Evolutionary conservation across 2,113 vertebrate species (phyloP), one percentile per base, ranked within the genome.

Genomic region (Dunckerocampus dactyliophorus): DNA sequence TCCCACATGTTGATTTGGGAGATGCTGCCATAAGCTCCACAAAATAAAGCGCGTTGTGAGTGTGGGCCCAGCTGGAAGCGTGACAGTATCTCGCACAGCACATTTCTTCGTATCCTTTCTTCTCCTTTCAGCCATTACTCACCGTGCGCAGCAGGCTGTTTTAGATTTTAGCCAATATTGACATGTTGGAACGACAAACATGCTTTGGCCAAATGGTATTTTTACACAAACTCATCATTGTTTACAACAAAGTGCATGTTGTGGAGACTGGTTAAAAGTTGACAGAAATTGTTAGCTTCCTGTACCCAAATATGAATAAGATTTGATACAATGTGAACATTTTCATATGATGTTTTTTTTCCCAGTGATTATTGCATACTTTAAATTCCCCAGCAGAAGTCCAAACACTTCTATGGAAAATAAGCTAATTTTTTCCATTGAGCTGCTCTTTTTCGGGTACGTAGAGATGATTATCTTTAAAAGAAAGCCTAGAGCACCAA

Each of bases 1-100:
- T 84, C 81, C 84, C 71, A 88, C 82, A 69, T 80, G 79, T 84
- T 76, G 77, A 85, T 85, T 84, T 64, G 31, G 67, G 75, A 80
- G 68, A 77, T 50, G 79, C 72, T 79, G 74, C 81, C 77, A 81
- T 76, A 84, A 82, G 82, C 82, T 87, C 61, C 19, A 9, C 63
- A 71, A 76, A 81, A 80, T 64, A 79, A 85, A 84, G 81, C 75
- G 63, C 72, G 71, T 66, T 63, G 51, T 17, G 74, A 78, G 80
- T 69, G 85, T 83, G 79, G 82, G 79, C 82, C 62, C 47, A 58
- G 63, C 80, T 85, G 82, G 80, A 87, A 80, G 59, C 63, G 62
- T 53, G 81, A 85, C 85, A 82, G 71, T 71, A 42, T 48, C 79
- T 71, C 67, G 64, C 72, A 72, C 47, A 60, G 61, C 72, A 60